Base-by-base conservation (phyloP, 2,888 invertebrate species). In the Euplagia quadripunctaria region DNA sequence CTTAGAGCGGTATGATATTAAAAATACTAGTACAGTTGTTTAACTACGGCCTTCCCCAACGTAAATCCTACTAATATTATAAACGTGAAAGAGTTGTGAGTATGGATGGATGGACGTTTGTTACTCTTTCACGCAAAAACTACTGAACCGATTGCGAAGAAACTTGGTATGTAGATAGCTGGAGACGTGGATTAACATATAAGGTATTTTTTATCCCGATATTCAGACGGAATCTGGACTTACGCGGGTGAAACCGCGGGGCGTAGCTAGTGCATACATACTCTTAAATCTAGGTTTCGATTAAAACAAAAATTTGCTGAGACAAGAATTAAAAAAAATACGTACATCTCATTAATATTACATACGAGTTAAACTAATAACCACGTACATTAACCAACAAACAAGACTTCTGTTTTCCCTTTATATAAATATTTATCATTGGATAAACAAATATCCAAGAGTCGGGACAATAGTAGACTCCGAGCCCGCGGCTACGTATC, bases 361-460 rank as follows among this genome's bases (percentile, higher is more conserved):
- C 58, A 58, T 58, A 20, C 31, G 20, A 51, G 46, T 41, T 55
- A 71, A 64, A 72, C 55, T 66, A 43, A 71, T 72, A 77, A 79
- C 63, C 64, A 71, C 11, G 58, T 31, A 31, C 55, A 12, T 51
- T 72, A 65, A 66, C 51, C 75, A 76, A 78, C 70, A 74, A 70
- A 65, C 70, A 65, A 66, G 64, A 67, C 42, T 72, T 58, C 71
- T 72, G 70, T 76, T 73, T 74, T 73, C 64, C 69, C 20, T 74
- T 73, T 74, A 70, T 80, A 82, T 73, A 73, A 79, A 81, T 75
- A 73, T 80, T 69, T 78, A 76, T 74, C 65, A 75, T 72, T 74
- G 63, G 65, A 75, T 73, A 72, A 77, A 74, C 74, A 64, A 55
- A 70, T 70, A 73, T 31, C 31, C 14, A 51, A 61, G n/a, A 64